Base-by-base conservation (phyloP, 2,888 invertebrate species). In the Agrotis segetum region DNA sequence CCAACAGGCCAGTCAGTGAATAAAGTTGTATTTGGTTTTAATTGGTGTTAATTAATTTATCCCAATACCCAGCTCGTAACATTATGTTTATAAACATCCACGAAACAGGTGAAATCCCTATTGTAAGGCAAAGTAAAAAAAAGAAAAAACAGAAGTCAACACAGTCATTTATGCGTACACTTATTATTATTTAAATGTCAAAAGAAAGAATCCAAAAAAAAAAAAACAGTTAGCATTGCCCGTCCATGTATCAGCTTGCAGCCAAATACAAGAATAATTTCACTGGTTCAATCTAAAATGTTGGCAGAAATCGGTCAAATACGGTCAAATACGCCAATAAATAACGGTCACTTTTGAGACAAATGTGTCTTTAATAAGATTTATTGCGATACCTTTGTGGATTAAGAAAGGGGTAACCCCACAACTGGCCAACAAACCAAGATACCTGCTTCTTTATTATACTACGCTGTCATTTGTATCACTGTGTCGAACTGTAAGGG, bases 261-360 rank as follows among this genome's bases (percentile, higher is more conserved):
- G 1, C 44, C 21, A 53, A 40, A 60, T 61, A 52, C 16, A 17
- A 14, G 11, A 50, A 49, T 74, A 47, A 72, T 79, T 67, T 79
- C 60, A 76, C 58, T 62, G 58, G 64, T 63, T 62, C 49, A 55
- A 50, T 66, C 58, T 66, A 40, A 79, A 67, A 74, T 74, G 79
- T 67, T 46, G 62, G 40, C 46, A 17, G n/a, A 40, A 47, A n/a
- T 46, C 59, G 62, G 53, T 63, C 49, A 24, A 77, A 67, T 74
- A 59, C 40, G 34, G 34, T 50, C 11, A 13, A 63, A 63, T n/a
- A n/a, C n/a, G 50, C 77, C 24, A 73, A 77, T 74, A 74, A 74
- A 74, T 74, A 44, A 52, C 17, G 53, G 34, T 61, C 40, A 61
- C 55, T 59, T 74, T 74, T 58, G 21, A 56, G 47, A 76, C 19